Conservation (phyloP, 2,888 invertebrate species). For the Noctua janthe region DNA sequence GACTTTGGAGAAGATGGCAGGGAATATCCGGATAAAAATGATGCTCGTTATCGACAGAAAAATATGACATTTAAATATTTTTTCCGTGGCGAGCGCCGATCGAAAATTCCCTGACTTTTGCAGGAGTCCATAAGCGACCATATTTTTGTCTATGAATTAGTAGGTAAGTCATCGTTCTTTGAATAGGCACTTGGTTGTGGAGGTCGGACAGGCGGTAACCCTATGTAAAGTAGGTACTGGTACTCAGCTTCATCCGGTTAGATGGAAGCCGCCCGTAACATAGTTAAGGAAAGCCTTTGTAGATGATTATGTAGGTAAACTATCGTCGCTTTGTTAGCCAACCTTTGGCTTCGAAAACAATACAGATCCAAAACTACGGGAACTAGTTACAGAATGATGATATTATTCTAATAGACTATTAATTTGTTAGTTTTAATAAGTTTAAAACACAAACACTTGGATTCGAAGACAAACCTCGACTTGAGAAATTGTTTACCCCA, state of each 20-base stretch:
- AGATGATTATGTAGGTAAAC: background rate
- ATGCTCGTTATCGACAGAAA: slow-evolving; percentile 21
- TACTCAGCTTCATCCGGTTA: background rate
- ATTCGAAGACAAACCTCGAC: slow-evolving; percentile 17
- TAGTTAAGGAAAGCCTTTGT: background rate
- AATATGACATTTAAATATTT: slow-evolving; percentile 20
- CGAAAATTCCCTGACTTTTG: background rate
- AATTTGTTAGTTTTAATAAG: background rate
- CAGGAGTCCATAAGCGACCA: no score
- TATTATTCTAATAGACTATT: slow-evolving; percentile 19
- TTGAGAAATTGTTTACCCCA: background rate
- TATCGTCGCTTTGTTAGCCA: background rate
- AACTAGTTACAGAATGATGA: background rate
- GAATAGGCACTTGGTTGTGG: background rate
- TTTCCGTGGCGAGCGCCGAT: background rate
- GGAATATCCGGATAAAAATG: slow-evolving; percentile 15
- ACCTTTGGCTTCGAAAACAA: slow-evolving; percentile 3
- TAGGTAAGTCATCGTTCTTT: background rate
- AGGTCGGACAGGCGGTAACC: background rate
- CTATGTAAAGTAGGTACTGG: background rate
- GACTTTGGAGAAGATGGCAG: slow-evolving; percentile 29
- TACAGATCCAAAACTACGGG: background rate
- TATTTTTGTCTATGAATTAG: background rate
- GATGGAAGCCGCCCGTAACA: background rate
- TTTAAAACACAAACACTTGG: background rate